Conservation (phyloP, 2,797 vertebrate species). For the Girardinus metallicus region DNA sequence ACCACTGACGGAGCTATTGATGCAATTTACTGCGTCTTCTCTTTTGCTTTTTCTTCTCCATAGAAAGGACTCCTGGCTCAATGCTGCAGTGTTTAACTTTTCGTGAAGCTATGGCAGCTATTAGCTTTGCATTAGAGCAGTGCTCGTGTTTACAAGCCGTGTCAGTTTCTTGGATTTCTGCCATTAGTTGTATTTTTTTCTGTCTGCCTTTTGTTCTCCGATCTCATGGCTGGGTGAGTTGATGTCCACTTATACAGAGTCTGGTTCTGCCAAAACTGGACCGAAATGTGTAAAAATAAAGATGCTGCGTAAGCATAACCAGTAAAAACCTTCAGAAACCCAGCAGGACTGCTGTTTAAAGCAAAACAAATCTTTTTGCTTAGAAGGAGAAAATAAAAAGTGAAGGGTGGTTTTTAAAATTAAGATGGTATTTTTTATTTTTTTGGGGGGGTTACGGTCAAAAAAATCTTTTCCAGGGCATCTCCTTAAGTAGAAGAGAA, state of each 20-base stretch:
- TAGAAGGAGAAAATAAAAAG: not conserved
- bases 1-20: not conserved
- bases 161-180: not conserved
- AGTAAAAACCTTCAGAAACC: not conserved
- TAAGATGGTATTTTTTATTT: not conserved
- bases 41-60: not conserved
- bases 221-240: not conserved
- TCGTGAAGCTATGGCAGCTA: not conserved
- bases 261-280: not conserved
- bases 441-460: not conserved
- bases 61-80: not conserved
- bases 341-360: not conserved
- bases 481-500: not conserved
- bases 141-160: not conserved
- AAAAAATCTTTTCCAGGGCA: not conserved
- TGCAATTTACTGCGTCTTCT: not conserved
- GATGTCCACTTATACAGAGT: not conserved
- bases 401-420: not conserved
- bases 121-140: not conserved
- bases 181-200: not conserved
- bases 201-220: not conserved
- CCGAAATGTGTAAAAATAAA: not conserved
- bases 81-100: not conserved
- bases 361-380: not conserved
- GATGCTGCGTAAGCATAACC: not conserved